These are phyloP conservation scores for Gallinago paraguaiae DNA, from an alignment of 2,113 vertebrate species.

Conservation along the genomic window DNA sequence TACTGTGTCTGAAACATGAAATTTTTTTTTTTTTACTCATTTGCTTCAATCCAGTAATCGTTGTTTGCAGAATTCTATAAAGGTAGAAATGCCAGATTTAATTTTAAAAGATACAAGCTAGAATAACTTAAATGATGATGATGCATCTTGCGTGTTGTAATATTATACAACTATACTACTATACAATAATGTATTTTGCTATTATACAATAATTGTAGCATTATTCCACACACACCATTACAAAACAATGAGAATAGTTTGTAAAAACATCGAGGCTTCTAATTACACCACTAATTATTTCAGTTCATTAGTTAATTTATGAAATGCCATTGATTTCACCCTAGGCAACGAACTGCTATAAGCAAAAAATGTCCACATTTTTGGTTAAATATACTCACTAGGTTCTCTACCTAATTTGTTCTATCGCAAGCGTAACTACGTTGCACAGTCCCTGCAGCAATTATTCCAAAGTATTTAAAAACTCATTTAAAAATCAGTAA, in stretches of 20 bases:
- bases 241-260: not conserved
- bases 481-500: not conserved
- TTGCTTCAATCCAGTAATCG: not conserved
- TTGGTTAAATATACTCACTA: not conserved
- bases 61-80: not conserved
- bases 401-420: not conserved
- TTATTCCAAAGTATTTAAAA: not conserved
- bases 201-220: not conserved
- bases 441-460: not conserved
- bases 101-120: not conserved
- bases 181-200: not conserved
- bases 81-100: not conserved
- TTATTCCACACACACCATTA: not conserved
- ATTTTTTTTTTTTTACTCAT: not conserved
- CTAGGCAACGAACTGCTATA: not conserved
- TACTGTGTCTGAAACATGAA: not conserved
- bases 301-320: not conserved
- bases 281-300: not conserved
- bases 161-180: not conserved
- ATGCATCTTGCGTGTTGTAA: not conserved
- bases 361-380: not conserved
- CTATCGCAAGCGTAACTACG: rapidly evolving
- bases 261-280: not conserved
- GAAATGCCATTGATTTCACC: not conserved
- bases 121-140: not conserved